Evolutionary conservation across 1,140 invertebrate species (phyloP), one percentile per base, ranked within the genome.

Genomic region (Venustaconcha ellipsiformis): DNA sequence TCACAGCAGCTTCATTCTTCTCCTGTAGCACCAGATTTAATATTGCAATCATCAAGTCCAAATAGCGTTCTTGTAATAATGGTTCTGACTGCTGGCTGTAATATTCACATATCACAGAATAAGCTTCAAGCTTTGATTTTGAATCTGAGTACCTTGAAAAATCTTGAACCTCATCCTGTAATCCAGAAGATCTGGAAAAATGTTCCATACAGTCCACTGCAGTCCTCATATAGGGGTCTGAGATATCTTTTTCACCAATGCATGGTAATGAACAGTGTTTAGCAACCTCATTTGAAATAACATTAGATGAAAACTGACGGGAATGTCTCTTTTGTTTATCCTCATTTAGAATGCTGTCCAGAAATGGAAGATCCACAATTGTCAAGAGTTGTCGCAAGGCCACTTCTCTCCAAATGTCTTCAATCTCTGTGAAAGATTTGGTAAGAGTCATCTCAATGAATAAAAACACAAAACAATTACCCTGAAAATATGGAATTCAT

Each of bases 381-480:
- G 80, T 86, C n/a, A 88, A 74, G 1, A 89, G 79, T 73, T 88
- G 84, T 57, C 83, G 81, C 48, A 89, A 70, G 14, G 87, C 86
- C 48, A 87, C 81, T 70, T 89, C 86, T 70, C 76, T 84, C 82
- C 83, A 85, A 4, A 85, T 70, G 26, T 87, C 85, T 60, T 88
- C 82, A 17, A 86, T 69, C 67, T 83, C 86, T 89, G 74, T 65
- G 76, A 83, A 58, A 57, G 62, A 74, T 23, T 14, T 17, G 18
- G 48, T 48, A 11, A 62, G 18, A 62, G 18, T n/a, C 18, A n/a
- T 62, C 6, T 62, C 18, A 18, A 14, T 62, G 20, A 60, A n/a
- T 14, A 14, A 23, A 62, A 62, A 18, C 12, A n/a, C 18, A n/a
- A 62, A 62, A 62, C 14, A 62, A 62, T 8, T 62, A 8, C 23